Evolutionary conservation across 2,888 invertebrate genomes (phyloP).

Genomic region (Conchocele bisecta): DNA sequence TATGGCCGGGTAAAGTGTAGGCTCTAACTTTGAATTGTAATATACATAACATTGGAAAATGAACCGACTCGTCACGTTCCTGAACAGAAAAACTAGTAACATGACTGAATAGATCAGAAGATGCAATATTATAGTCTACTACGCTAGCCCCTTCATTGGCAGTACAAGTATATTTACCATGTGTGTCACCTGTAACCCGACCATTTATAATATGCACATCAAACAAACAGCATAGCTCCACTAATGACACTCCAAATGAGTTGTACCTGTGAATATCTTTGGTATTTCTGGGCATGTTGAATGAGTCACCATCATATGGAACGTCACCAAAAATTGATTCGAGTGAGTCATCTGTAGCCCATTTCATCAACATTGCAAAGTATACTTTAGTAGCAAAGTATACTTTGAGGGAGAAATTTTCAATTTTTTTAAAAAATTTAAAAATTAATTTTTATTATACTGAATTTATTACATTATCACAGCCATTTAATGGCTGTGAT

Average conservation of each 20-base stretch:
- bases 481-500: no score
- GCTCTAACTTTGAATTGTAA: no score
- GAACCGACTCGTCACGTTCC: conserved; percentile 1
- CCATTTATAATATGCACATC: conserved; percentile 1
- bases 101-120: background rate
- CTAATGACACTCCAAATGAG: background rate
- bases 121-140: background rate
- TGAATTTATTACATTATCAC: no score
- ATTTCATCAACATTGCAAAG: no score
- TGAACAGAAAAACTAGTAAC: background rate
- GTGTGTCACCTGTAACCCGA: background rate
- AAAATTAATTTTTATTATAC: no score
- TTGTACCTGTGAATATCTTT: background rate
- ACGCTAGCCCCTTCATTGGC: conserved; percentile 3
- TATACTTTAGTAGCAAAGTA: no score
- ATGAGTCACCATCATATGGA: background rate
- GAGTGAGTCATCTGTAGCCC: no score
- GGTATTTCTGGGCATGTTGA: background rate
- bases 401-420: no score
- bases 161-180: background rate
- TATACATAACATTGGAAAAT: background rate
- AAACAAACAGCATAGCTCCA: background rate
- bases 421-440: no score
- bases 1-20: no score
- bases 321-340: background rate